Evolutionary conservation across 2,888 invertebrate genomes (phyloP).

Genomic region (Catocala sponsa): DNA sequence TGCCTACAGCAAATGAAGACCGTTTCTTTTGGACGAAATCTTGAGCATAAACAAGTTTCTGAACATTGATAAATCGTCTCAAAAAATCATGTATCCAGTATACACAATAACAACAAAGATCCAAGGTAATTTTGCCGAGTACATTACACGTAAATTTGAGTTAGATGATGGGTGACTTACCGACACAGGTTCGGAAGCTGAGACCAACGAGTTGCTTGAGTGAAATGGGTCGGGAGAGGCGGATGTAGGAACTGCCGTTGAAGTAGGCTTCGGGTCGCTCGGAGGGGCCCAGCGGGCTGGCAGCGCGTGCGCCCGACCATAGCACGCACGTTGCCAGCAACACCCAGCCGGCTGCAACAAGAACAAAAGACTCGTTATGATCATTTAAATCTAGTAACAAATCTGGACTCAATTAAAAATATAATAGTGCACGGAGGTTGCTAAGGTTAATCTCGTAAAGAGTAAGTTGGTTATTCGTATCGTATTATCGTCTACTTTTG

Average conservation of each 20-base stretch:
- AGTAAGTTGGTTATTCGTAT: no score
- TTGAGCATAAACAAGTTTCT: background rate
- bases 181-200: constrained; percentile 94
- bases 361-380: background rate
- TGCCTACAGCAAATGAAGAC: constrained; percentile 5
- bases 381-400: no score
- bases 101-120: no score
- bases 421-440: no score
- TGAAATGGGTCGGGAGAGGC: constrained; percentile 91
- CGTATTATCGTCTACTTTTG: no score
- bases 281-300: constrained; percentile 84
- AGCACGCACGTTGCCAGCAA: constrained; percentile 54
- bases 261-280: constrained; percentile 94
- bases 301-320: constrained; percentile 55
- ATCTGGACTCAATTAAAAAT: no score
- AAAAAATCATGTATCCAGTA: no score
- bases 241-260: constrained; percentile 93
- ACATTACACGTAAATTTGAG: no score
- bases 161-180: constrained; percentile 73
- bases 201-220: constrained; percentile 94
- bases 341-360: constrained; percentile 60
- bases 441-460: no score
- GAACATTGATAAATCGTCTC: background rate
- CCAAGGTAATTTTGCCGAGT: no score
- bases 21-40: background rate